A percentile compares a stretch with the other conserved stretches of the same genome.
phyloP scores from a whole-genome alignment of 64 coral and sea anemone genomes.

The Dendronephthya gigantea region DNA sequence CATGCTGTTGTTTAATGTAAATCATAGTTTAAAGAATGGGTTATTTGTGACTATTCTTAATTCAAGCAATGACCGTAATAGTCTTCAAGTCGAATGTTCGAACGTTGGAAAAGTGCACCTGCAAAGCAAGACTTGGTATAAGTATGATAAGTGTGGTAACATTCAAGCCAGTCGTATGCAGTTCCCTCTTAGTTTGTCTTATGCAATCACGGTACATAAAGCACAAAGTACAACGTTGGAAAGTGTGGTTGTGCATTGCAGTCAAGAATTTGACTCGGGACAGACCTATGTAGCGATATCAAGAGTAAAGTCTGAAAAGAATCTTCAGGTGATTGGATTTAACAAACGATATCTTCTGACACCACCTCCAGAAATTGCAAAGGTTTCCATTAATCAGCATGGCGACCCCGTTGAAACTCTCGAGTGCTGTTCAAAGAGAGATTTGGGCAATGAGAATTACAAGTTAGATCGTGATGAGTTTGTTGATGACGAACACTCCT shows the following conservation, averaged over 20 bases:
- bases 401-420: too few species aligned
- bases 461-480: too few species aligned
- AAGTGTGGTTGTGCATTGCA: not conserved
- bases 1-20: not conserved
- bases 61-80: not conserved
- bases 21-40: not conserved
- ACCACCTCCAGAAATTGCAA: too few species aligned
- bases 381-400: too few species aligned
- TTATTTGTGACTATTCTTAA: not conserved
- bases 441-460: too few species aligned
- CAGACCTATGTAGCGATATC: not conserved
- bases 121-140: not conserved
- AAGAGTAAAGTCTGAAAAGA: not conserved
- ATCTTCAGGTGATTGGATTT: not conserved
- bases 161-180: not conserved
- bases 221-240: not conserved
- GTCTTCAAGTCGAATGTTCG: not conserved
- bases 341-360: not conserved
- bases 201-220: not conserved
- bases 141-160: not conserved
- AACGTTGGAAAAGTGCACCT: not conserved
- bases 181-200: not conserved
- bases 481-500: too few species aligned
- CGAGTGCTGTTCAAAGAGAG: too few species aligned
- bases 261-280: not conserved